Conservation (phyloP, 2,888 invertebrate species). For the Deroplatys truncata region DNA sequence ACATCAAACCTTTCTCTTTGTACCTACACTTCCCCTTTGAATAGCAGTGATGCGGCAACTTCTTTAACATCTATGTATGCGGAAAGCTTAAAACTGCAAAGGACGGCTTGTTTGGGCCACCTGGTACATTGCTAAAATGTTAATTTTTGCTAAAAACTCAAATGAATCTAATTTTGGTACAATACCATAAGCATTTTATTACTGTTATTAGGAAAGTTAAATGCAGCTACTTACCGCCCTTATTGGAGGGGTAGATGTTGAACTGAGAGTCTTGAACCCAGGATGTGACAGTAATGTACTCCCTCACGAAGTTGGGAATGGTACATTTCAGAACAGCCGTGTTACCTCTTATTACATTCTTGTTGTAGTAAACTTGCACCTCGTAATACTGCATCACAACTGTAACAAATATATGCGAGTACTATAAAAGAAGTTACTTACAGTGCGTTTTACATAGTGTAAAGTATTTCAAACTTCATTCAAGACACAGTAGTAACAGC, state of each 20-base stretch:
- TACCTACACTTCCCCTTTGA: too few species aligned
- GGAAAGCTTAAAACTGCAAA: too few species aligned
- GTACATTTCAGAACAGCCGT: conserved; percentile 38
- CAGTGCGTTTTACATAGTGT: too few species aligned
- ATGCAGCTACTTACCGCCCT: conserved; percentile 32
- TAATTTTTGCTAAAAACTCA: too few species aligned
- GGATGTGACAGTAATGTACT: conserved; percentile 39
- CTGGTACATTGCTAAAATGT: too few species aligned
- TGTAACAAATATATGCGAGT: conserved; percentile 18
- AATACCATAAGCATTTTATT: neutral
- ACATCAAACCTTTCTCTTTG: too few species aligned
- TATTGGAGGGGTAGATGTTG: conserved; percentile 39
- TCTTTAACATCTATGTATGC: too few species aligned
- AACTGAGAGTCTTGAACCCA: conserved; percentile 39
- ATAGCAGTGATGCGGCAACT: too few species aligned
- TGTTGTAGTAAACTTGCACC: conserved; percentile 30
- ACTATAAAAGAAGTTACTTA: neutral
- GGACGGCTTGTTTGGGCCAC: too few species aligned
- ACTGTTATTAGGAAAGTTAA: neutral
- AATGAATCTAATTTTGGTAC: too few species aligned
- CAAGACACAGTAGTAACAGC: too few species aligned
- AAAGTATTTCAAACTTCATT: too few species aligned
- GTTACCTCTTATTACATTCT: conserved; percentile 34
- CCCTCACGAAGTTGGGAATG: conserved; percentile 38
- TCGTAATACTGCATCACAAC: conserved; percentile 34